Percentiles rank a stretch among this genome's conserved stretches.
Conservation (phyloP, 1,140 invertebrate species). For the Drosophila varians region DNA sequence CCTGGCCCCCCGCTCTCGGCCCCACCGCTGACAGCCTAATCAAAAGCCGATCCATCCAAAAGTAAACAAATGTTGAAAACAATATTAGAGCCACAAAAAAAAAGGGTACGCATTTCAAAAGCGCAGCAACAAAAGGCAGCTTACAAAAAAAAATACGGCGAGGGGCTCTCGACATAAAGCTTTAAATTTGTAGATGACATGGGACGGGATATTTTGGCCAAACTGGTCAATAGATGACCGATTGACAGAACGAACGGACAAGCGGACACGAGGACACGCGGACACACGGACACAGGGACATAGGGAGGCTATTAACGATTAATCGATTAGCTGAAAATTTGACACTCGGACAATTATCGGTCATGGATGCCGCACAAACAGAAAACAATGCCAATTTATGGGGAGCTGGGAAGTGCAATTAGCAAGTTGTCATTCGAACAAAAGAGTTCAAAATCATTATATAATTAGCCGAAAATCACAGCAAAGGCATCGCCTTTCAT, state of each 20-base stretch:
- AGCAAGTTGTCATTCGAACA: not conserved
- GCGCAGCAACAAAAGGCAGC: slow-evolving; percentile 32
- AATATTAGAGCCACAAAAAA: slow-evolving; percentile 18
- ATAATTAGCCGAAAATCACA: not conserved
- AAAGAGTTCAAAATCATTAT: not conserved
- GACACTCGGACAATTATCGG: slow-evolving; percentile 63
- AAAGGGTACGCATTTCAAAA: slow-evolving; percentile 29
- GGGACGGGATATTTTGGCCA: slow-evolving; percentile 8
- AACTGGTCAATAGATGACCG: slow-evolving; percentile 30
- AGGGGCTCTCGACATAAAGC: too few species aligned
- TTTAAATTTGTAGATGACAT: slow-evolving; percentile 31
- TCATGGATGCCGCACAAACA: slow-evolving; percentile 33
- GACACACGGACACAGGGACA: slow-evolving; percentile 12
- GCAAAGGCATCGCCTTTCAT: not conserved
- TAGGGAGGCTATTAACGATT: slow-evolving; percentile 41
- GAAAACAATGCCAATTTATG: slow-evolving; percentile 4
- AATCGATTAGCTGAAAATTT: slow-evolving; percentile 64
- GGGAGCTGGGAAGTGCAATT: not conserved
- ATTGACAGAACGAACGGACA: slow-evolving; percentile 24
- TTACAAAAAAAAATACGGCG: slow-evolving; percentile 9
- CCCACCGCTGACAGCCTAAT: slow-evolving; percentile 32
- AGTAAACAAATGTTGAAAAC: slow-evolving; percentile 42
- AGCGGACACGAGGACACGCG: slow-evolving; percentile 1
- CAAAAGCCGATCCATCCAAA: slow-evolving; percentile 38
- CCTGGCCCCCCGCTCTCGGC: not conserved